phyloP scores from a whole-genome alignment of 2,113 vertebrate species.

The Coptodon bakossiorum region DNA sequence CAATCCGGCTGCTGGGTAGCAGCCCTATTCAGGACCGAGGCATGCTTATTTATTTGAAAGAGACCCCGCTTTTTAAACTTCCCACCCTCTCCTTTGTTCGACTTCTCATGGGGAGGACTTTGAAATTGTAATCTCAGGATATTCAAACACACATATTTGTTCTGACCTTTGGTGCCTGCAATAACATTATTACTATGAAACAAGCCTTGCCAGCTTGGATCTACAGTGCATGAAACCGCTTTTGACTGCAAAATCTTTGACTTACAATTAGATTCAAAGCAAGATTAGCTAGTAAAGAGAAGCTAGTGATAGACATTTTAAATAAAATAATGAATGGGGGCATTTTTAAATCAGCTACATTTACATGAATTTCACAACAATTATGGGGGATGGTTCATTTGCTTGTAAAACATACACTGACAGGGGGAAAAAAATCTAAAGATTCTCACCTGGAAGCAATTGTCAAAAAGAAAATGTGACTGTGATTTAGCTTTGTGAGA shows the following conservation, averaged over 20 bases:
- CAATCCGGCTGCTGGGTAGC: conserved; percentile 55
- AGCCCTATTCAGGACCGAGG: conserved; percentile 56
- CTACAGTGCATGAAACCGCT: not conserved
- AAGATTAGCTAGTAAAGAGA: not conserved
- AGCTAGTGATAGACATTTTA: not conserved
- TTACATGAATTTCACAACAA: not conserved
- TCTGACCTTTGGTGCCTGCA: conserved; percentile 69
- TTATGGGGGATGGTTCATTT: not conserved
- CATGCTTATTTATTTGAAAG: conserved; percentile 73
- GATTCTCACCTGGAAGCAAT: not conserved
- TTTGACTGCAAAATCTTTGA: not conserved
- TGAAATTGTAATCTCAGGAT: conserved; percentile 77
- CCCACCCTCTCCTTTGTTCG: conserved; percentile 64
- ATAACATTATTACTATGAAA: conserved; percentile 71
- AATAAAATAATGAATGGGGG: not conserved
- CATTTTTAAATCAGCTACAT: not conserved
- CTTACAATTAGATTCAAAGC: not conserved
- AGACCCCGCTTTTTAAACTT: conserved; percentile 67
- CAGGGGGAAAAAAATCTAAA: not conserved
- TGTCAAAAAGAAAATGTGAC: not conserved
- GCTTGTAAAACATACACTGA: not conserved
- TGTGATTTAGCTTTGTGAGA: not conserved
- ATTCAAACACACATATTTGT: conserved; percentile 76
- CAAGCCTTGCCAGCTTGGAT: conserved; percentile 21
- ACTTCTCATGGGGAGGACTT: conserved; percentile 73